A percentile compares a stretch with the other conserved stretches of the same genome.
Evolutionary conservation across 2,113 vertebrate species (phyloP).

Genomic region (Jaculus jaculus): DNA sequence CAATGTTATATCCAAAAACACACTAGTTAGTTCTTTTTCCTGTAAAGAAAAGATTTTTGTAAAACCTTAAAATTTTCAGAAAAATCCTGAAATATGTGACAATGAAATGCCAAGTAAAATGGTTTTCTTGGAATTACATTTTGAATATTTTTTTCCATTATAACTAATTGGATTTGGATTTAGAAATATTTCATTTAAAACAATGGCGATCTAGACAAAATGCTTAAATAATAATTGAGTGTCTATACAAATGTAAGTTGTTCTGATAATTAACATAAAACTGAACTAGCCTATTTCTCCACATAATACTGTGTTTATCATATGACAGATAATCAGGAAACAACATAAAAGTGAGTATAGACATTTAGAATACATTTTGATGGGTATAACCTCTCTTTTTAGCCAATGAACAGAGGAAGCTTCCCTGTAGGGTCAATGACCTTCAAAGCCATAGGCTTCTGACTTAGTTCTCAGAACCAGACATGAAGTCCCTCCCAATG

Average conservation of each 20-base stretch:
- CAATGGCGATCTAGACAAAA: not conserved
- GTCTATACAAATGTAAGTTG: not conserved
- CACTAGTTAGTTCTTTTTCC: not conserved
- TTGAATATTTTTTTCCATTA: not conserved
- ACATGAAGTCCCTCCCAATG: too few relatives aligned
- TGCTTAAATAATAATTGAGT: not conserved
- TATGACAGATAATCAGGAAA: too few relatives aligned
- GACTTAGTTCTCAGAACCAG: too few relatives aligned
- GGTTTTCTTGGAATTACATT: not conserved
- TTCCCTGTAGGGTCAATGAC: too few relatives aligned
- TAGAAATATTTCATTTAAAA: not conserved
- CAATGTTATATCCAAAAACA: not conserved
- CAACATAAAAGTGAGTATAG: too few relatives aligned
- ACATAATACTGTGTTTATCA: too few relatives aligned
- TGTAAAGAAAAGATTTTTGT: not conserved
- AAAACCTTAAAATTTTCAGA: not conserved
- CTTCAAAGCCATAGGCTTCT: too few relatives aligned
- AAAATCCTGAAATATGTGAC: not conserved
- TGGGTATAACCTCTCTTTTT: too few relatives aligned
- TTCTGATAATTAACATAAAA: not conserved
- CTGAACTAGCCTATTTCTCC: too few relatives aligned
- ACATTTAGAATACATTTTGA: too few relatives aligned
- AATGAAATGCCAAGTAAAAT: not conserved
- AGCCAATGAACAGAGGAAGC: too few relatives aligned
- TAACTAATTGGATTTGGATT: not conserved